Evolutionary conservation across 2,113 vertebrate genomes (phyloP).

Genomic region (Origma solitaria): DNA sequence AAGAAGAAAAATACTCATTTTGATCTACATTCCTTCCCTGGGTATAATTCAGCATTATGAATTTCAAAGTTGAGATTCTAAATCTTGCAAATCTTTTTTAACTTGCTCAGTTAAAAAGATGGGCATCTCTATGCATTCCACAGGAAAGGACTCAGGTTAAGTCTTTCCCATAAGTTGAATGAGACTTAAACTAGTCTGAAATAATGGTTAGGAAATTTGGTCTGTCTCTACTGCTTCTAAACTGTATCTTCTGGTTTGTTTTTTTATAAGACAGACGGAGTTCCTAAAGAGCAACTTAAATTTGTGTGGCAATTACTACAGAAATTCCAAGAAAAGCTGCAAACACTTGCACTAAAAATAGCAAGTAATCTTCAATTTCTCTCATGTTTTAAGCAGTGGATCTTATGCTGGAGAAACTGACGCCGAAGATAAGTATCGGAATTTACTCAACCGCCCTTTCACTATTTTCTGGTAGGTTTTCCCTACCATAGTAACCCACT

Average conservation of each 20-base stretch:
- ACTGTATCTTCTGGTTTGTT: background rate
- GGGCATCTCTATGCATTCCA: background rate
- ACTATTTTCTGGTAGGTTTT: background rate
- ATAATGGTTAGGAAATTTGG: background rate
- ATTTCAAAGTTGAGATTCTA: background rate
- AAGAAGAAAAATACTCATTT: background rate
- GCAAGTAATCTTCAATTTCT: background rate
- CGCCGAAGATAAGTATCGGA: background rate
- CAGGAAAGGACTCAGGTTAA: background rate
- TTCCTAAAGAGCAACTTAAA: background rate
- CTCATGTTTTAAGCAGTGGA: background rate
- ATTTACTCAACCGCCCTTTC: background rate
- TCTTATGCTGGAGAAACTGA: background rate
- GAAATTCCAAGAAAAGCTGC: background rate
- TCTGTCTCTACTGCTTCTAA: background rate
- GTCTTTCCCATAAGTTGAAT: background rate
- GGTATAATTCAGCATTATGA: background rate
- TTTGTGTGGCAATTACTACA: background rate
- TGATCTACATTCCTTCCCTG: background rate
- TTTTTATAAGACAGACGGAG: background rate
- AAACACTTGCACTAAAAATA: background rate
- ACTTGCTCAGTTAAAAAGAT: background rate
- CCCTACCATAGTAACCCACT: background rate
- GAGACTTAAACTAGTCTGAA: background rate
- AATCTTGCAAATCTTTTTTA: background rate